Conservation (phyloP, 2,113 vertebrate genomes). For the Campylomormyrus numenius region DNA sequence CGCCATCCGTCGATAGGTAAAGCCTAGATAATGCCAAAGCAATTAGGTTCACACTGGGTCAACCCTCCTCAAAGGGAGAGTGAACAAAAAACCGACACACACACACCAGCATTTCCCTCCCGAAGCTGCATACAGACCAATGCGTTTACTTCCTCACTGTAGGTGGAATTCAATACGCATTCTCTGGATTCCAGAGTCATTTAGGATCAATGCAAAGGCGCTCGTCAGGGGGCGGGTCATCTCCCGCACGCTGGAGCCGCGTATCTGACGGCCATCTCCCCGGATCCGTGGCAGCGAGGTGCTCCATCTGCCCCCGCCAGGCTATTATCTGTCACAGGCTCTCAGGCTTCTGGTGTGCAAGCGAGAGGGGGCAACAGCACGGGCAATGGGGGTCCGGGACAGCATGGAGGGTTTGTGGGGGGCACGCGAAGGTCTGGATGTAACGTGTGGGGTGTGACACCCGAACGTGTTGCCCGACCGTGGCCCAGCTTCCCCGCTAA, state of each 20-base stretch:
- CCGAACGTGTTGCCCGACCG: not conserved
- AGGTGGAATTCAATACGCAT: not conserved
- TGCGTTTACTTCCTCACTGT: not conserved
- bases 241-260: not conserved
- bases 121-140: not conserved
- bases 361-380: not conserved
- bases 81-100: not conserved
- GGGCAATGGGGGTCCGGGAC: not conserved
- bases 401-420: not conserved
- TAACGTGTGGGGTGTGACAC: not conserved
- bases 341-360: not conserved
- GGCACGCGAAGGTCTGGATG: not conserved
- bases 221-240: not conserved
- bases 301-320: not conserved
- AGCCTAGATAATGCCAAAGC: conserved; percentile 21
- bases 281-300: not conserved
- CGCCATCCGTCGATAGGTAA: not conserved
- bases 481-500: not conserved
- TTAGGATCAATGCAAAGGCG: not conserved
- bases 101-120: not conserved
- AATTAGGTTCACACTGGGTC: conserved; percentile 20
- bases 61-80: not conserved
- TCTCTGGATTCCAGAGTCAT: not conserved
- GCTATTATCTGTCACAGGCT: conserved; percentile 5
- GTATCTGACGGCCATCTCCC: not conserved